A percentile compares a stretch with the other conserved stretches of the same genome.
Evolutionary conservation across 2,888 invertebrate species (phyloP).

Genomic region (Phaonia tiefii): DNA sequence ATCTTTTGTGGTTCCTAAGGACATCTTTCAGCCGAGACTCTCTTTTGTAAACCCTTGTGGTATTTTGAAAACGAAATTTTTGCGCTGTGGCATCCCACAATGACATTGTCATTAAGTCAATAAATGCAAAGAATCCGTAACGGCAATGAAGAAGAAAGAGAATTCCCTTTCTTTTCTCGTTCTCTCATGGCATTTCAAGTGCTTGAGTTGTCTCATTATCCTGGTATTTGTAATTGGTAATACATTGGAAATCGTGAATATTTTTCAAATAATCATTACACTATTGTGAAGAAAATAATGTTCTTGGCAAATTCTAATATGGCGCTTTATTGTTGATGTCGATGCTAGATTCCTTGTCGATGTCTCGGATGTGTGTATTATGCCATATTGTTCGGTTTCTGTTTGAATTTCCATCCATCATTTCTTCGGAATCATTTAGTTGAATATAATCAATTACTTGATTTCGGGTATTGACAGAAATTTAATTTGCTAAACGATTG

Average conservation of each 20-base stretch:
- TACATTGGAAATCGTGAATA: background rate
- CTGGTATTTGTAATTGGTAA: conserved; percentile 36
- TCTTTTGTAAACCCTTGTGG: background rate
- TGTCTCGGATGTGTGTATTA: too few species aligned
- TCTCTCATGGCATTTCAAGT: conserved; percentile 46
- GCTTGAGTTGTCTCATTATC: conserved; percentile 58
- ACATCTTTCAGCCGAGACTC: too few species aligned
- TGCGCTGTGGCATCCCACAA: conserved; percentile 23
- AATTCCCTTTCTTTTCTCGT: too few species aligned
- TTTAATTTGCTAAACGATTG: background rate
- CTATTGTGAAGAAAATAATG: too few species aligned
- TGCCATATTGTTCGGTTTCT: too few species aligned
- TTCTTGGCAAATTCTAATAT: background rate
- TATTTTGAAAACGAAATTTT: conserved; percentile 10
- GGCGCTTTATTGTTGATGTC: background rate
- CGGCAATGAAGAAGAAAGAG: too few species aligned
- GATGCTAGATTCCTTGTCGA: background rate
- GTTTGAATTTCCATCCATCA: too few species aligned
- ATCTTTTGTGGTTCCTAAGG: conserved; percentile 6
- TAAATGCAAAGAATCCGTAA: background rate
- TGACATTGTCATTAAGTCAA: conserved; percentile 30
- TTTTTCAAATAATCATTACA: conserved; percentile 10
- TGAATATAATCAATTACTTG: conserved; percentile 8
- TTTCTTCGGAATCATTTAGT: conserved; percentile 10
- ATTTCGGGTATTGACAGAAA: background rate